phyloP scores from a whole-genome alignment of 2,888 invertebrate genomes.

The Cordilura impudica region DNA sequence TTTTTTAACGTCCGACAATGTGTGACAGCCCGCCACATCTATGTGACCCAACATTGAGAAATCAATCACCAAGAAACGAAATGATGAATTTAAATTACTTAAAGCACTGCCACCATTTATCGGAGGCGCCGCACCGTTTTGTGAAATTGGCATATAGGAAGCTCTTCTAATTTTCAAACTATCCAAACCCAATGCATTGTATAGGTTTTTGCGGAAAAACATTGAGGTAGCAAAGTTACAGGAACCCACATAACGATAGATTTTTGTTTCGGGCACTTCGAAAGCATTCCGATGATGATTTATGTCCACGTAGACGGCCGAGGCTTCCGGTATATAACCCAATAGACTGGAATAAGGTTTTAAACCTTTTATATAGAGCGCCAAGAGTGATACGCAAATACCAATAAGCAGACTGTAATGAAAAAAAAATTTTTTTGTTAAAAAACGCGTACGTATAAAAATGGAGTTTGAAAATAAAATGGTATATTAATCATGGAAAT shows the following conservation, averaged over 20 bases:
- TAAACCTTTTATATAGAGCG: constrained; percentile 83
- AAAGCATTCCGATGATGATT: constrained; percentile 82
- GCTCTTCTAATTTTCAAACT: constrained; percentile 70
- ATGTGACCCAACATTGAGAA: constrained; percentile 82
- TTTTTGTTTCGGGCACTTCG: constrained; percentile 82
- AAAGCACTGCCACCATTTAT: constrained; percentile 42
- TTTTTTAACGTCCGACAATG: constrained; percentile 79
- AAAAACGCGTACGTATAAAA: too few species aligned
- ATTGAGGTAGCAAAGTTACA: constrained; percentile 83
- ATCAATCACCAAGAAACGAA: constrained; percentile 80
- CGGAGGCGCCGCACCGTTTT: constrained; percentile 58
- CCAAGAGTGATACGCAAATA: constrained; percentile 82
- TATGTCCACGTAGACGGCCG: constrained; percentile 83
- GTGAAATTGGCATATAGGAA: constrained; percentile 66
- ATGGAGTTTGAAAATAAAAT: too few species aligned
- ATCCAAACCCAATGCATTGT: constrained; percentile 79
- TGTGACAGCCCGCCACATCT: constrained; percentile 82
- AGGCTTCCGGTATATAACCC: constrained; percentile 82
- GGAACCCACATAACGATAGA: constrained; percentile 84
- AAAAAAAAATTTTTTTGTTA: neutral
- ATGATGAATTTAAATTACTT: constrained; percentile 64
- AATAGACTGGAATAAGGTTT: constrained; percentile 82
- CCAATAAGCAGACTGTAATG: constrained; percentile 80
- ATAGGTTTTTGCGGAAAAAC: constrained; percentile 80
- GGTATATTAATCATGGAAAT: too few species aligned